Base-by-base conservation (phyloP, 2,888 invertebrate species). In the Argyresthia goedartella region DNA sequence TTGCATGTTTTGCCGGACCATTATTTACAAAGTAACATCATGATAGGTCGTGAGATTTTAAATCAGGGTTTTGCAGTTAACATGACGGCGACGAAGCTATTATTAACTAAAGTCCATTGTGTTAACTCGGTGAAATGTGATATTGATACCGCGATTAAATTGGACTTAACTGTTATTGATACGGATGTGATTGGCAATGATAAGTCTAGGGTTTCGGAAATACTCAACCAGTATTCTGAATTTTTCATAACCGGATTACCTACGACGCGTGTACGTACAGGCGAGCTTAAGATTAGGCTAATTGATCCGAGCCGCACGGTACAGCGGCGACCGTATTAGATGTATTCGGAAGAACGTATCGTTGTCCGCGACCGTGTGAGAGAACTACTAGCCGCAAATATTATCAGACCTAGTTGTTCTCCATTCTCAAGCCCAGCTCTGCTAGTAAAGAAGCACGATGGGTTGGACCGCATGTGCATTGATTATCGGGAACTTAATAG, bases 391-490 rank as follows among this genome's bases (percentile, higher is more conserved):
- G 33, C 46, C 1, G 51, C 54, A 4, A 39, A 44, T n/a, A n/a
- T n/a, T n/a, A n/a, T n/a, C n/a, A n/a, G n/a, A n/a, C n/a, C n/a
- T n/a, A n/a, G n/a, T n/a, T n/a, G n/a, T n/a, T n/a, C n/a, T n/a
- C n/a, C n/a, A n/a, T n/a, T n/a, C n/a, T n/a, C n/a, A n/a, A n/a
- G n/a, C n/a, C n/a, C n/a, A n/a, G n/a, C n/a, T n/a, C n/a, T n/a
- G n/a, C n/a, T n/a, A n/a, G n/a, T n/a, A 9, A 35, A 53, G 16
- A 56, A 56, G 34, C 45, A 50, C 6, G 53, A 54, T 15, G 52
- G 44, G 11, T 11, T 51, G 1, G n/a, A n/a, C n/a, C n/a, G n/a
- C n/a, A n/a, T n/a, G n/a, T n/a, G n/a, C n/a, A n/a, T n/a, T n/a
- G n/a, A n/a, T n/a, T n/a, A n/a, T n/a, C n/a, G n/a, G n/a, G n/a